phyloP scores from a whole-genome alignment of 2,888 invertebrate species.

The Rotaria macrura region DNA sequence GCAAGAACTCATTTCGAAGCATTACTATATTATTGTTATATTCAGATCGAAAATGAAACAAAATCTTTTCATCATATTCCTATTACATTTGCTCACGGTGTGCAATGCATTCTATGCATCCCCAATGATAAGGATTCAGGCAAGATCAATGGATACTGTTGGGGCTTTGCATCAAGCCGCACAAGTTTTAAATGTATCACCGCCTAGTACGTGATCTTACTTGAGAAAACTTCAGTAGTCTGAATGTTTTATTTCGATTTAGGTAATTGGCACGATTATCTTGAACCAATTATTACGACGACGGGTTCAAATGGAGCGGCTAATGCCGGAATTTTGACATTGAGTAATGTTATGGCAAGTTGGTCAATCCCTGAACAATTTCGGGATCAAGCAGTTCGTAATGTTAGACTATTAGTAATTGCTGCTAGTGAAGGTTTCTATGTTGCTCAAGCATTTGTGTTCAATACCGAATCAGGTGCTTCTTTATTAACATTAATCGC shows the following conservation, averaged over 20 bases:
- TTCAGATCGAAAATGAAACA: too few relatives aligned
- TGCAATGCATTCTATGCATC: too few relatives aligned
- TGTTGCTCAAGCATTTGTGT: background rate
- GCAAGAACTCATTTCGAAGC: too few relatives aligned
- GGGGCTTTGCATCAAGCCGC: background rate
- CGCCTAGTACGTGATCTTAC: background rate
- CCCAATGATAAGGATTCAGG: too few relatives aligned
- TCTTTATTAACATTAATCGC: background rate
- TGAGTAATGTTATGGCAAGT: background rate
- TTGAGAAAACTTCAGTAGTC: background rate
- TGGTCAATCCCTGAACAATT: background rate
- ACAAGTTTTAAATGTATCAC: background rate
- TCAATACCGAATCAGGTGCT: background rate
- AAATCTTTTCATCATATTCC: too few relatives aligned
- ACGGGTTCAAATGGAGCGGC: background rate
- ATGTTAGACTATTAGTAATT: background rate
- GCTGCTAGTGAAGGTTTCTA: background rate
- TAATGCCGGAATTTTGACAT: background rate
- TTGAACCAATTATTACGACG: background rate
- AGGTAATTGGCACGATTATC: background rate
- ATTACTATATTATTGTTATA: too few relatives aligned
- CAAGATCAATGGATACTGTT: too few relatives aligned
- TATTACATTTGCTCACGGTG: too few relatives aligned
- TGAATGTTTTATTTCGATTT: background rate
- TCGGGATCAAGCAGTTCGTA: background rate